These are phyloP conservation scores for Sphenodon punctatus DNA, from an alignment of 2,797 vertebrate genomes.

Conservation along the genomic window DNA sequence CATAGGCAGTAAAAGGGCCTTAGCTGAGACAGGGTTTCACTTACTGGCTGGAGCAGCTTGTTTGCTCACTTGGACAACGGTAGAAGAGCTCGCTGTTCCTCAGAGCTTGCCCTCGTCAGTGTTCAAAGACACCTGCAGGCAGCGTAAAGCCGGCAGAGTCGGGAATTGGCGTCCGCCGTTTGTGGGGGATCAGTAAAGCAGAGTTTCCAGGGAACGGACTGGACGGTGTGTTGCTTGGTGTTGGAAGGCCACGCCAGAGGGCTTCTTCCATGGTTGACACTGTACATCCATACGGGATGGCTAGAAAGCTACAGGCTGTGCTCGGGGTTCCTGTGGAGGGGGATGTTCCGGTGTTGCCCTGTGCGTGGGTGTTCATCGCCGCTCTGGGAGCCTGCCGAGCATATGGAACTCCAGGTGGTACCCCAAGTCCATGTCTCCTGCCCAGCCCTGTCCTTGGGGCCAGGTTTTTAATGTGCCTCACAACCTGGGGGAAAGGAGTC, in stretches of 20 bases:
- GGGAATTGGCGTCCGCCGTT: neutral
- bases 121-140: neutral
- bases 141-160: neutral
- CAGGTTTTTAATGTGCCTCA: neutral
- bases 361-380: neutral
- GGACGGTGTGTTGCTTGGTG: neutral
- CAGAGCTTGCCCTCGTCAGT: neutral
- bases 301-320: neutral
- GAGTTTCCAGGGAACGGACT: neutral
- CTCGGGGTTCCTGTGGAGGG: neutral
- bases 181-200: neutral
- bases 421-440: fast-evolving
- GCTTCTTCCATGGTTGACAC: neutral
- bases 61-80: too few species aligned
- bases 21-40: too few species aligned
- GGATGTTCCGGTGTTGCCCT: neutral
- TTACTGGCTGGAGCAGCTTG: too few species aligned
- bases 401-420: too few species aligned
- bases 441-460: neutral
- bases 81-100: too few species aligned
- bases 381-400: too few species aligned
- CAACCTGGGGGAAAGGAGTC: neutral
- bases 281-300: neutral
- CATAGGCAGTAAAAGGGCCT: too few species aligned
- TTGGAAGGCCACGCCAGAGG: neutral